Evolutionary conservation across 2,888 invertebrate genomes (phyloP), one percentile per base, ranked within the genome.

Genomic region (Synergus itoensis): DNA sequence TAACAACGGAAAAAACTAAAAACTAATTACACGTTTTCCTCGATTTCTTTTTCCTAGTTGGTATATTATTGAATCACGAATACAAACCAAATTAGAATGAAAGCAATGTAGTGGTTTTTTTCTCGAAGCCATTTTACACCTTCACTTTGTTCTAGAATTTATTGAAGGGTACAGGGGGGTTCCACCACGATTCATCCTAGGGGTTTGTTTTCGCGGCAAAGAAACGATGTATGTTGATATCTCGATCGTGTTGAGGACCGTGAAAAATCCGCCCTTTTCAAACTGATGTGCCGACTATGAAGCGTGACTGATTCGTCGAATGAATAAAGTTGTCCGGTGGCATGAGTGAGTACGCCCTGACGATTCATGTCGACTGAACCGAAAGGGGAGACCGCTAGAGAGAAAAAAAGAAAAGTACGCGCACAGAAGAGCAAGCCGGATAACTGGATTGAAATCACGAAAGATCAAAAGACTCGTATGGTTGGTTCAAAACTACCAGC

Each of bases 391-490:
- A 60, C 28, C 21, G 9, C 28, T 53, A 57, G 77, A 36, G 48
- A 75, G 43, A 62, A 63, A 40, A 40, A 36, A 73, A 41, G 41
- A 78, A 60, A 48, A 60, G 78, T 41, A 18, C 16, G 12, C 43
- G 21, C n/a, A 21, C 43, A 48, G n/a, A 41, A 67, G 45, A 67
- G 75, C 73, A 76, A 79, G 69, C 73, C 80, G 84, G 84, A 85
- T 91, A 91, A 92, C 89, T 85, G 90, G 90, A 91, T 91, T 91
- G 89, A 89, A 91, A 90, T 90, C 89, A 89, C 86, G 83, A 82
- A 88, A 91, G 90, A 91, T 92, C 91, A 92, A 92, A 91, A 90
- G 91, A 89, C 88, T 88, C 80, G 84, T 80, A 80, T 83, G 76
- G 69, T 63, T 28, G 76, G 40, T 65, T 62, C 64, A 73, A 77